Evolutionary conservation across 2,113 vertebrate species (phyloP), one percentile per base, ranked within the genome.

Genomic region (Cacatua alba): DNA sequence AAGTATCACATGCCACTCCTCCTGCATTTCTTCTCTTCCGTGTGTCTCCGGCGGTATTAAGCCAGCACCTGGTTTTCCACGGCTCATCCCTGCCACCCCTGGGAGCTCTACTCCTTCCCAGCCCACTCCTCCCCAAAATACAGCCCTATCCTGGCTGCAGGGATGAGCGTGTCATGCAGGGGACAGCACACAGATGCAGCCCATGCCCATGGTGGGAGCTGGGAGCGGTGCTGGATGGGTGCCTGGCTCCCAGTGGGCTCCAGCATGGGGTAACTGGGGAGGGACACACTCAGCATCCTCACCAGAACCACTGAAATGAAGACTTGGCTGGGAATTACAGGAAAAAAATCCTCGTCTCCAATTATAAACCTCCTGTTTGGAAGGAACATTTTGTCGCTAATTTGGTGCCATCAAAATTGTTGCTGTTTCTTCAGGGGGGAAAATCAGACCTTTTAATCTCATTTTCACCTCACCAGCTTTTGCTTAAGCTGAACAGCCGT

Each of bases 1-100:
- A 80, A 49, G 89, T 44, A 17, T 91, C 37, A 77, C 88, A 71
- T 65, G 80, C 87, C 92, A 41, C 95, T 96, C 93, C 93, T 92
- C 85, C 82, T 28, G 81, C 88, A 19, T 78, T 49, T 17, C 85
- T 49, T 4, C 86, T 29, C 93, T 64, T 81, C 79, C 21, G 41
- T 7, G 68, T 48, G 76, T 14, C 94, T 83, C 65, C 2, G 0
- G n/a, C 1, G 6, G 62, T 28, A 79, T 39, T 35, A 39, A 63
- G n/a, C 60, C 75, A 41, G 87, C 90, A 37, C 63, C 67, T 52
- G 1, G 29, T 9, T 83, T 78, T 64, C 57, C 79, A 57, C 1
- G 1, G 67, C 90, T 87, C 82, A 39, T 41, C 82, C 82, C 88
- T 14, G 88, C 15, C 3, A 1, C 8, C 37, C 12, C 83, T 29